Base-by-base conservation (phyloP, 2,113 vertebrate genomes). In the Peucedramus taeniatus region DNA sequence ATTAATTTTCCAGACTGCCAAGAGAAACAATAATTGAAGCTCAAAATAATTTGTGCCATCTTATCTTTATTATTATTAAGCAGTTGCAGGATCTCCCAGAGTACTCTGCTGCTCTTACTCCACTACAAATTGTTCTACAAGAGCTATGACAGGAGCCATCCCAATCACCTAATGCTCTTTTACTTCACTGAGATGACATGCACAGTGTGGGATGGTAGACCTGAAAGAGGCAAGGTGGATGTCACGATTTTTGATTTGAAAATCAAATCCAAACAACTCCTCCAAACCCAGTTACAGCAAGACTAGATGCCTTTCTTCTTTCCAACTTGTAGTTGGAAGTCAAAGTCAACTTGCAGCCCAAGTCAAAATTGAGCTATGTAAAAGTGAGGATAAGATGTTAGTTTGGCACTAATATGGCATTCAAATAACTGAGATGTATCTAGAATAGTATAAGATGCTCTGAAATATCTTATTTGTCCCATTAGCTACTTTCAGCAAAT, bases 81-180 rank as follows among this genome's bases (percentile, higher is more conserved):
- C 3, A 66, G 33, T 4, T 3, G 1, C 16, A 87, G 42, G 15
- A 63, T 42, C 10, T 63, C 37, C 12, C 26, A 71, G n/a, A n/a
- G 10, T 53, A 20, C 13, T 76, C 37, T 53, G 44, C 9, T 72
- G 5, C n/a, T 69, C 49, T 35, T 56, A 40, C 24, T 64, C 13
- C 17, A 35, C 1, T 56, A n/a, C 4, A 51, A 37, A 45, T 24
- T 77, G 7, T 26, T 63, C 5, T 17, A 20, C 31, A 18, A 31
- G 33, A 33, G n/a, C 21, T 7, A 5, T 2, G 22, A 33, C 31
- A 69, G 40, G 8, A 76, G 8, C 21, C 14, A 37, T 47, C 11
- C 37, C 40, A 50, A 4, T 4, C 53, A 54, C 21, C 7, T 14
- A 26, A 54, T 0, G 0, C 4, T 45, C 22, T 7, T 59, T 57